Conservation (phyloP, 2,113 vertebrate genomes). For the Hippocampus mohnikei region DNA sequence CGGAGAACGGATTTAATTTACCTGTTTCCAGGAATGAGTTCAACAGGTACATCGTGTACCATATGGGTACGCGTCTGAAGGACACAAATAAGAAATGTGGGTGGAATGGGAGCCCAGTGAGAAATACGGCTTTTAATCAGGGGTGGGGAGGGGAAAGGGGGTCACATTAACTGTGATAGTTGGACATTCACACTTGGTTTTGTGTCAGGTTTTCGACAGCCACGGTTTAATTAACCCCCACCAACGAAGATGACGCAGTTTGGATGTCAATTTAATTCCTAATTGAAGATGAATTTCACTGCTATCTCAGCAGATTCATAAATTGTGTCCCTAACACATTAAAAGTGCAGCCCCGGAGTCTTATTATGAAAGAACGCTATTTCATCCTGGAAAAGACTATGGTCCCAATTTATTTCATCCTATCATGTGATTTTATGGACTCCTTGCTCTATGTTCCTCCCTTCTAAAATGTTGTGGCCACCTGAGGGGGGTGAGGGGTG, state of each 20-base stretch:
- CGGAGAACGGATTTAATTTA: conserved; percentile 60
- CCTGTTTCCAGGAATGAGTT: conserved; percentile 41
- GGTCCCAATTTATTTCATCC: conserved; percentile 4
- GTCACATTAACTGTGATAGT: conserved; percentile 8
- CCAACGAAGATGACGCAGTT: conserved; percentile 55
- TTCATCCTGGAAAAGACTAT: conserved; percentile 47
- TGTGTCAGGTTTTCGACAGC: conserved; percentile 21
- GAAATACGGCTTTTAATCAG: conserved; percentile 16
- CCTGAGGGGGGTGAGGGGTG: neutral
- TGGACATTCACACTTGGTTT: conserved; percentile 12
- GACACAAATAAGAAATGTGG: conserved; percentile 17
- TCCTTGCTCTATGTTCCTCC: neutral
- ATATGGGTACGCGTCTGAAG: conserved; percentile 17
- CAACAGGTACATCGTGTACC: conserved; percentile 38
- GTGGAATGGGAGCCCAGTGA: neutral
- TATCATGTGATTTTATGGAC: neutral
- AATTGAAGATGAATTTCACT: conserved; percentile 67
- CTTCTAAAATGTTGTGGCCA: neutral
- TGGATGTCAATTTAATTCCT: conserved; percentile 70
- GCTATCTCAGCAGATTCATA: conserved; percentile 62
- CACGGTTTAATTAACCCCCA: conserved; percentile 33
- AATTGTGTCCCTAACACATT: conserved; percentile 50
- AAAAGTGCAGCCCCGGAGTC: conserved; percentile 54
- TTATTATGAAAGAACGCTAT: conserved; percentile 64
- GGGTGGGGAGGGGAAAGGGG: neutral